A percentile compares a stretch with the other conserved stretches of the same genome.
phyloP scores from a whole-genome alignment of 2,888 invertebrate genomes.

The Chaetoderma sp. region DNA sequence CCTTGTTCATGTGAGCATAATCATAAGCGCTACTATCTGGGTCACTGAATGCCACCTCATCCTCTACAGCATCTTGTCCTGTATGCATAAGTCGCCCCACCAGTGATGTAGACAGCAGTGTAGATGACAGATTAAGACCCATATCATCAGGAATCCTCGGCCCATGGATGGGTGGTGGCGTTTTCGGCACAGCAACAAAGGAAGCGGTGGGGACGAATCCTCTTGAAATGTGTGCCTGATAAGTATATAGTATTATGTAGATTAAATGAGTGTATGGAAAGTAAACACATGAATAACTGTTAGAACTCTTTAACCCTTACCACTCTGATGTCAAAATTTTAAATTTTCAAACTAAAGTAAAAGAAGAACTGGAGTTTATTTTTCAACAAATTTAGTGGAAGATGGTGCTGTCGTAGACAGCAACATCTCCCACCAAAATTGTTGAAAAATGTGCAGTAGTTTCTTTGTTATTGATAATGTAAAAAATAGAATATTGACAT shows the following conservation, averaged over 20 bases:
- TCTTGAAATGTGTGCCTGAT: slow-evolving; percentile 49
- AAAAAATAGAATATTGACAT: too few relatives aligned
- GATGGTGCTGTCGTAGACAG: too few relatives aligned
- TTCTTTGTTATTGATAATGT: too few relatives aligned
- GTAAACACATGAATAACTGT: too few relatives aligned
- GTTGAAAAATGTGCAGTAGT: too few relatives aligned
- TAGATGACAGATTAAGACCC: slow-evolving; percentile 42
- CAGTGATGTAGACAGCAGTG: slow-evolving; percentile 45
- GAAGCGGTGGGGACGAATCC: slow-evolving; percentile 54
- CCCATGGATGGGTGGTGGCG: slow-evolving; percentile 45
- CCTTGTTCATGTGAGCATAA: slow-evolving; percentile 60
- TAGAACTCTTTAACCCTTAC: too few relatives aligned
- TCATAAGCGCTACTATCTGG: slow-evolving; percentile 64
- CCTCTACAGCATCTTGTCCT: slow-evolving; percentile 23
- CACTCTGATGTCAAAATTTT: too few relatives aligned
- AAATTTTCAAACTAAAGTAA: too few relatives aligned
- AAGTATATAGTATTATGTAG: slow-evolving; percentile 9
- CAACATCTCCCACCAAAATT: too few relatives aligned
- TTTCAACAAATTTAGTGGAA: too few relatives aligned
- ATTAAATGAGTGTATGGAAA: too few relatives aligned
- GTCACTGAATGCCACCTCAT: slow-evolving; percentile 57
- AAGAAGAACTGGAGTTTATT: too few relatives aligned
- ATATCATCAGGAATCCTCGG: slow-evolving; percentile 23
- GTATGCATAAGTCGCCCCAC: slow-evolving; percentile 22
- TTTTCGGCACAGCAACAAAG: slow-evolving; percentile 55